These are phyloP conservation scores for Axis porcinus DNA, from an alignment of 2,113 vertebrate genomes.

Conservation along the genomic window DNA sequence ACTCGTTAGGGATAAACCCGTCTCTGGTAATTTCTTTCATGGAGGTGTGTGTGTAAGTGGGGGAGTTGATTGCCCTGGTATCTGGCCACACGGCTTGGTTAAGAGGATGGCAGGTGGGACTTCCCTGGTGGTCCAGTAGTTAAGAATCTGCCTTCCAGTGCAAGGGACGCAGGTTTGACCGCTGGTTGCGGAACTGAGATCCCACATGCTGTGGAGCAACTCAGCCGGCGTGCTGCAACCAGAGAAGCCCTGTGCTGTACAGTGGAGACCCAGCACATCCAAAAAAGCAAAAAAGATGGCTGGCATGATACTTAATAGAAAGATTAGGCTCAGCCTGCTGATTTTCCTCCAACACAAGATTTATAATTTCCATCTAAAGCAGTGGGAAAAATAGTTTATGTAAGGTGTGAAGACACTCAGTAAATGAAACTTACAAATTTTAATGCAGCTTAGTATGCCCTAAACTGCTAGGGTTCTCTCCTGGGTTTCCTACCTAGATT, in stretches of 20 bases:
- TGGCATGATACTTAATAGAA: not conserved
- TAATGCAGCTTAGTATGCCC: not conserved
- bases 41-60: not conserved
- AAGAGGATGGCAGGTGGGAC: not conserved
- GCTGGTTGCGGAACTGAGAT: not conserved
- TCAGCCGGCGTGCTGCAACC: not conserved
- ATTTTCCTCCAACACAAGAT: not conserved
- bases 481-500: not conserved
- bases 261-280: not conserved
- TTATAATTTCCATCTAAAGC: constrained; percentile 18
- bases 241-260: not conserved
- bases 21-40: not conserved
- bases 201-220: not conserved
- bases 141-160: not conserved
- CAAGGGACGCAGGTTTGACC: not conserved
- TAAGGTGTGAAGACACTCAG: not conserved
- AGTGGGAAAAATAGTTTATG: not conserved
- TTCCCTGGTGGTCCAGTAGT: not conserved
- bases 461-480: not conserved
- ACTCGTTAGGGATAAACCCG: not conserved
- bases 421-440: not conserved
- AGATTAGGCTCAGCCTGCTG: not conserved
- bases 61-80: not conserved
- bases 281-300: not conserved
- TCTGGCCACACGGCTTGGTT: not conserved